phyloP scores from a whole-genome alignment of 2,113 vertebrate species.

The Chunga burmeisteri region DNA sequence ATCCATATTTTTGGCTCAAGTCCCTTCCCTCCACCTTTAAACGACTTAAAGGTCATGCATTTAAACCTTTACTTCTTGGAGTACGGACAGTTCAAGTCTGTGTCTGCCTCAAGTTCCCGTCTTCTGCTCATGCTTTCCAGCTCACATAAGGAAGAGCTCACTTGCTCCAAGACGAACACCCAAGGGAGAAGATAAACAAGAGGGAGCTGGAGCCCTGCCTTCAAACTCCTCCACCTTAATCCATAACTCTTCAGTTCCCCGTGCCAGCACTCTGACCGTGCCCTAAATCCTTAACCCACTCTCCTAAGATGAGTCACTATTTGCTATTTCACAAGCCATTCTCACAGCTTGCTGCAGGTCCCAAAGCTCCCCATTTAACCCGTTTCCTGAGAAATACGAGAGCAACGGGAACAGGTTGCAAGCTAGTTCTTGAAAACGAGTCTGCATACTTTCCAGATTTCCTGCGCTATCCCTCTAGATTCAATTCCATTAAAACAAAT shows the following conservation, averaged over 20 bases:
- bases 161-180: background rate
- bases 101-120: background rate
- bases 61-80: background rate
- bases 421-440: background rate
- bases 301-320: background rate
- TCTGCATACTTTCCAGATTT: background rate
- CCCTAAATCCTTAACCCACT: background rate
- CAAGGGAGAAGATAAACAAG: background rate
- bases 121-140: background rate
- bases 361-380: background rate
- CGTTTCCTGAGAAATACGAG: background rate
- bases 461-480: background rate
- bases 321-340: background rate
- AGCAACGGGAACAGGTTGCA: background rate
- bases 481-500: background rate
- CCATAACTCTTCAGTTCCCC: background rate
- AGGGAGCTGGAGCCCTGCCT: background rate
- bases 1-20: background rate
- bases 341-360: background rate
- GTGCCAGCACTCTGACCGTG: accelerated
- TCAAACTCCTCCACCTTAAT: background rate
- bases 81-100: background rate
- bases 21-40: background rate
- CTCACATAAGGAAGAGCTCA: background rate
- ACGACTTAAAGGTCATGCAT: background rate